phyloP scores from a whole-genome alignment of 2,888 invertebrate genomes.

The Elmis aenea region DNA sequence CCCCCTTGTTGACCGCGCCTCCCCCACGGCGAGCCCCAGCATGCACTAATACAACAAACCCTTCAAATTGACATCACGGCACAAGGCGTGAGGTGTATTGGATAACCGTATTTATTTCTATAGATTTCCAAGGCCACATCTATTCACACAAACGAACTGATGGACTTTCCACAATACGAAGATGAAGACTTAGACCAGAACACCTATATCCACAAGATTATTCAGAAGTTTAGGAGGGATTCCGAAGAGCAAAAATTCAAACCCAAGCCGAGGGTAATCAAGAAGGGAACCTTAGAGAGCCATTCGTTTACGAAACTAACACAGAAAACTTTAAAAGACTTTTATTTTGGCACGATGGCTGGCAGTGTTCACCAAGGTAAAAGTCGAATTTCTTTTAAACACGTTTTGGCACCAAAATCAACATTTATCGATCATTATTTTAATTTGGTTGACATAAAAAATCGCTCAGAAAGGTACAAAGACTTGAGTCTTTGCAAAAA shows the following conservation, averaged over 20 bases:
- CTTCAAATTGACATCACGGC: too few relatives aligned
- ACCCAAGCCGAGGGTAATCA: constrained; percentile 31
- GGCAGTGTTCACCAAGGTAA: constrained; percentile 42
- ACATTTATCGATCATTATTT: background rate
- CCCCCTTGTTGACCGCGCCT: too few relatives aligned
- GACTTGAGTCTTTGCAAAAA: too few relatives aligned
- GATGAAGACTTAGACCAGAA: constrained; percentile 28
- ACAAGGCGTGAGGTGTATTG: too few relatives aligned
- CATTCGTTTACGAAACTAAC: constrained; percentile 43
- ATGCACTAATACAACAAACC: too few relatives aligned
- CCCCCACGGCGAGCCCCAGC: too few relatives aligned
- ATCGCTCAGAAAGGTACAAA: too few relatives aligned
- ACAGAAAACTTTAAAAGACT: constrained; percentile 38
- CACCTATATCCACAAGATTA: constrained; percentile 27
- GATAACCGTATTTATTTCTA: too few relatives aligned
- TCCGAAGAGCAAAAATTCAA: constrained; percentile 36
- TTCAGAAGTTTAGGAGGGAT: constrained; percentile 42
- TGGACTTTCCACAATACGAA: constrained; percentile 16
- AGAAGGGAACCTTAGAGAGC: constrained; percentile 41
- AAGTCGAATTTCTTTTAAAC: too few relatives aligned
- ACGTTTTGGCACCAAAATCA: background rate
- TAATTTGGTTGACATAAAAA: too few relatives aligned
- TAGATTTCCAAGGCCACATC: constrained; percentile 38
- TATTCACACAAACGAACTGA: constrained; percentile 33
- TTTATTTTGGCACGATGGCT: constrained; percentile 38